Evolutionary conservation across 2,113 vertebrate genomes (phyloP), one percentile per base, ranked within the genome.

Genomic region (Austrofundulus limnaeus): DNA sequence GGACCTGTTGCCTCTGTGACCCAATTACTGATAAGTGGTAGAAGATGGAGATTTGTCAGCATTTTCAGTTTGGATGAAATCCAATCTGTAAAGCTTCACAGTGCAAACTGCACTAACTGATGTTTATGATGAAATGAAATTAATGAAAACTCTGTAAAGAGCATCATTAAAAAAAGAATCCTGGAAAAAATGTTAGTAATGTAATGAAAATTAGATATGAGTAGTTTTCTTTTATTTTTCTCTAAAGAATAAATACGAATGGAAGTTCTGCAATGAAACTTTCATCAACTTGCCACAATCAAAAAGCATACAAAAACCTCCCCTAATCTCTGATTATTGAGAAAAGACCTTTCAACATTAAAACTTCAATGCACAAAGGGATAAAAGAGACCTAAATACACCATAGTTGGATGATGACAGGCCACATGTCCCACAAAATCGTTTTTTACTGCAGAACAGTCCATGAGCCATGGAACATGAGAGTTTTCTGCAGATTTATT

Each of bases 401-500:
- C 21, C 19, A 39, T 54, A n/a, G n/a, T 42, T 64, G 47, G 50
- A 74, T 68, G 78, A 85, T 64, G 66, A 66, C 45, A 78, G 65
- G 64, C 66, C 67, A 64, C 75, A 80, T 23, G 55, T 55, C 58
- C 75, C 72, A 66, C 74, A 82, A 80, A 80, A 70, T 62, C 68
- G 68, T 48, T 48, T 48, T 83, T 83, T 70, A 78, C 50, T 51
- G 72, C 55, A 24, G 21, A 75, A 64, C 39, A 37, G 46, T 68
- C 55, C 72, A 73, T 66, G 42, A 81, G 74, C 72, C 48, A 52
- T 68, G 59, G 59, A 67, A 76, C 66, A 80, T 61, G 47, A 77
- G 64, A 46, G 54, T 28, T 67, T 64, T 49, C 60, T 52, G 28
- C 46, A 60, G 13, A 75, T 74, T 62, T 77, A 81, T 70, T 66